A percentile compares a stretch with the other conserved stretches of the same genome.
phyloP scores from a whole-genome alignment of 2,113 vertebrate species.

The Chroicocephalus ridibundus region DNA sequence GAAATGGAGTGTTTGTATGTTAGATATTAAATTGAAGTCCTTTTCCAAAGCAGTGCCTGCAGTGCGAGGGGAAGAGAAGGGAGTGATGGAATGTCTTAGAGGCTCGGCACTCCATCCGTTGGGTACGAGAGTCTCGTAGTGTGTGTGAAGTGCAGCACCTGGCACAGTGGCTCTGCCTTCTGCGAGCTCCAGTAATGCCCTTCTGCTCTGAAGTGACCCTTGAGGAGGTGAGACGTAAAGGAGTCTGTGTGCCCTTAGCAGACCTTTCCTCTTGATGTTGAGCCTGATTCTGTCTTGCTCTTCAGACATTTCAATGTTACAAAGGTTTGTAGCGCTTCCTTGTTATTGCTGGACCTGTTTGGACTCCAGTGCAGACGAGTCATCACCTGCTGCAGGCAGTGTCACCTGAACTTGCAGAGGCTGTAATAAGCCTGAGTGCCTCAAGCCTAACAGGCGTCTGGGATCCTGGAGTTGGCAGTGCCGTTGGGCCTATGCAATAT shows the following conservation, averaged over 20 bases:
- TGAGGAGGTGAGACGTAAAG: not conserved
- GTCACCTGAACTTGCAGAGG: not conserved
- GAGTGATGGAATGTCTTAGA: accelerated
- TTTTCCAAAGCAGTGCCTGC: not conserved
- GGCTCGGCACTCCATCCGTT: accelerated
- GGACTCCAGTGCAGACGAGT: not conserved
- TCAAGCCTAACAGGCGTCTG: not conserved
- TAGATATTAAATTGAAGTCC: not conserved
- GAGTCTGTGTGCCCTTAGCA: not conserved
- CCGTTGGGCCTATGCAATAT: not conserved
- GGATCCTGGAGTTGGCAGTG: not conserved
- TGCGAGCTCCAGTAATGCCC: not conserved
- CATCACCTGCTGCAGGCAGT: not conserved
- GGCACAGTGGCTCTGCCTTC: not conserved
- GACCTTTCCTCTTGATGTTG: accelerated
- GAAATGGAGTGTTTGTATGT: not conserved
- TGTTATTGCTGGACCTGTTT: accelerated
- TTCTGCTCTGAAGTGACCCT: not conserved
- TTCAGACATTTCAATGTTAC: not conserved
- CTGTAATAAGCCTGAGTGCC: not conserved
- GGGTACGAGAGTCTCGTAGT: not conserved
- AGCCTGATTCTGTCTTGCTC: not conserved
- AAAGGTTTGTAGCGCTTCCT: not conserved
- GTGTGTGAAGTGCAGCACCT: not conserved
- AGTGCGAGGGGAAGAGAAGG: not conserved